phyloP scores from a whole-genome alignment of 2,888 invertebrate genomes.

The Brachynemurus nebulosus region DNA sequence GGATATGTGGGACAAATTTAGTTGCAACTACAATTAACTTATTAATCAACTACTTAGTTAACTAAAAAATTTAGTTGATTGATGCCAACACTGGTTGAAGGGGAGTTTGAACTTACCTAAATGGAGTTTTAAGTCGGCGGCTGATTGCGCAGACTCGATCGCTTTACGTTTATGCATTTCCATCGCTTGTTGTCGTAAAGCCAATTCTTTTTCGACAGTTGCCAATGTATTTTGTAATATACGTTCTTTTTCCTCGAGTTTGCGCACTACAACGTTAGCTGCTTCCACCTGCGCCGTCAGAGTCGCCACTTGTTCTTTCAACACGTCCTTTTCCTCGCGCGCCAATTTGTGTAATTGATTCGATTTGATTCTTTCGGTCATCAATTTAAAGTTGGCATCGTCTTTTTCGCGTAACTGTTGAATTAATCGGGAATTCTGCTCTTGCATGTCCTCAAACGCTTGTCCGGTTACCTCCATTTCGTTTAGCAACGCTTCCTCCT shows the following conservation, averaged over 20 bases:
- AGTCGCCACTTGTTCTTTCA: conserved; percentile 76
- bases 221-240: conserved; percentile 82
- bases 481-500: conserved; percentile 90
- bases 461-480: conserved; percentile 99
- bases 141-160: conserved; percentile 92
- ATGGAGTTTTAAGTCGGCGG: conserved; percentile 92
- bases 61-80: too few relatives aligned
- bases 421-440: conserved; percentile 88
- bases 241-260: conserved; percentile 91
- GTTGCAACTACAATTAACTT: too few relatives aligned
- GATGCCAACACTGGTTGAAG: too few relatives aligned
- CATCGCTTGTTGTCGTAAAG: conserved; percentile 88
- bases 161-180: conserved; percentile 97
- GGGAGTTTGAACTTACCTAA: too few relatives aligned
- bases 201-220: conserved; percentile 87
- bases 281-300: conserved; percentile 85
- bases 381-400: conserved; percentile 96
- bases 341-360: conserved; percentile 91
- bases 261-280: conserved; percentile 84
- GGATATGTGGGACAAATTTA: too few relatives aligned
- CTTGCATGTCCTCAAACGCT: conserved; percentile 99
- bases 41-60: too few relatives aligned
- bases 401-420: conserved; percentile 94
- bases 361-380: conserved; percentile 93
- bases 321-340: conserved; percentile 84